These are phyloP conservation scores for Spialia ferax DNA, from an alignment of 2,888 invertebrate genomes.

Conservation along the genomic window DNA sequence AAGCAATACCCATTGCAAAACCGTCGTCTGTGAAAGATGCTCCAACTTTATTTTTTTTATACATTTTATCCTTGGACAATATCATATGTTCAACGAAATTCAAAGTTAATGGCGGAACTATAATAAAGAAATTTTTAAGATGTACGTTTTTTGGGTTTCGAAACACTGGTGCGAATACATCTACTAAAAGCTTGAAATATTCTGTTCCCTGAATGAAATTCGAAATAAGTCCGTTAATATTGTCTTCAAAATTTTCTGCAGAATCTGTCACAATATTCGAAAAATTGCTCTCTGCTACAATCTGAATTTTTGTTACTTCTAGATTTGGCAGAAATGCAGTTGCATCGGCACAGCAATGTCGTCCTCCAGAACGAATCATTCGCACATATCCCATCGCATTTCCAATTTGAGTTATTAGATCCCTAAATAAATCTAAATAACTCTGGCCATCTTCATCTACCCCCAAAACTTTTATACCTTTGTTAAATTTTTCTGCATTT, in stretches of 20 bases:
- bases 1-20: slow-evolving; percentile 98
- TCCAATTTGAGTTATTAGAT: slow-evolving; percentile 97
- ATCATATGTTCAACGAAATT: slow-evolving; percentile 98
- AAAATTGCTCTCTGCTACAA: slow-evolving; percentile 87
- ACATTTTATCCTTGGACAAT: slow-evolving; percentile 96
- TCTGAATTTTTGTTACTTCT: slow-evolving; percentile 86
- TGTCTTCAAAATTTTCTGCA: slow-evolving; percentile 91
- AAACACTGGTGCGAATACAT: slow-evolving; percentile 97
- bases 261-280: slow-evolving; percentile 88
- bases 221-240: slow-evolving; percentile 91
- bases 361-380: slow-evolving; percentile 96
- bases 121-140: slow-evolving; percentile 96
- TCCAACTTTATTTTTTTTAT: slow-evolving; percentile 95
- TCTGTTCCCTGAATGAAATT: slow-evolving; percentile 96
- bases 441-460: slow-evolving; percentile 93
- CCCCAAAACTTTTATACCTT: slow-evolving; percentile 95
- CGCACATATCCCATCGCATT: slow-evolving; percentile 99
- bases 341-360: slow-evolving; percentile 96
- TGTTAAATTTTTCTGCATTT: slow-evolving; percentile 97
- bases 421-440: slow-evolving; percentile 97
- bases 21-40: slow-evolving; percentile 99
- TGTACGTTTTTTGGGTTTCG: slow-evolving; percentile 95
- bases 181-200: slow-evolving; percentile 95
- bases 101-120: slow-evolving; percentile 96
- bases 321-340: slow-evolving; percentile 96